Conservation (phyloP, 2,797 vertebrate genomes). For the Sebastes itinus region DNA sequence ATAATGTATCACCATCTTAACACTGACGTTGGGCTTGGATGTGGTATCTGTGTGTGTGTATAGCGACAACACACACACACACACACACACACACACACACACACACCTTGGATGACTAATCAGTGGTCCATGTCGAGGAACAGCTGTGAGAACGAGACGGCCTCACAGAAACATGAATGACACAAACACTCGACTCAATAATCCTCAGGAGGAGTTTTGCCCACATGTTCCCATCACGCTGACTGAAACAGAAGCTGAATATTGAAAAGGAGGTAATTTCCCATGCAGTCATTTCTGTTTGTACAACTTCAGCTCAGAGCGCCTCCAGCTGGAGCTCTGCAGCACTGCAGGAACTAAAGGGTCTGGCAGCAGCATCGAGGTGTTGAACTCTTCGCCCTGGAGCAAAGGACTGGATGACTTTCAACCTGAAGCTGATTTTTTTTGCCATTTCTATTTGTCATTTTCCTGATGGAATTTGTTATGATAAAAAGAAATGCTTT, state of each 20-base stretch:
- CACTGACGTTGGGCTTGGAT: background rate
- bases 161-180: background rate
- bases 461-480: background rate
- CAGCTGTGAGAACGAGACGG: background rate
- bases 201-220: conserved; percentile 2
- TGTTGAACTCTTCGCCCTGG: background rate
- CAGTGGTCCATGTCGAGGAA: background rate
- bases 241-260: conserved; percentile 21
- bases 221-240: conserved; percentile 1
- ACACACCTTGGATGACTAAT: background rate
- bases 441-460: background rate
- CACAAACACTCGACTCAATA: background rate
- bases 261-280: conserved; percentile 5
- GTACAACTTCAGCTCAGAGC: conserved; percentile 36
- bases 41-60: background rate
- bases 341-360: conserved; percentile 22
- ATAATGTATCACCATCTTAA: background rate
- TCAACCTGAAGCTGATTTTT: background rate
- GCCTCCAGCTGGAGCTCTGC: conserved; percentile 46
- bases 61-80: background rate
- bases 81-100: background rate
- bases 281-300: background rate
- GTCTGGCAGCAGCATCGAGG: background rate
- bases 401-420: background rate
- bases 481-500: background rate